phyloP scores from a whole-genome alignment of 1,140 invertebrate species.

The Magallana ariakensis region DNA sequence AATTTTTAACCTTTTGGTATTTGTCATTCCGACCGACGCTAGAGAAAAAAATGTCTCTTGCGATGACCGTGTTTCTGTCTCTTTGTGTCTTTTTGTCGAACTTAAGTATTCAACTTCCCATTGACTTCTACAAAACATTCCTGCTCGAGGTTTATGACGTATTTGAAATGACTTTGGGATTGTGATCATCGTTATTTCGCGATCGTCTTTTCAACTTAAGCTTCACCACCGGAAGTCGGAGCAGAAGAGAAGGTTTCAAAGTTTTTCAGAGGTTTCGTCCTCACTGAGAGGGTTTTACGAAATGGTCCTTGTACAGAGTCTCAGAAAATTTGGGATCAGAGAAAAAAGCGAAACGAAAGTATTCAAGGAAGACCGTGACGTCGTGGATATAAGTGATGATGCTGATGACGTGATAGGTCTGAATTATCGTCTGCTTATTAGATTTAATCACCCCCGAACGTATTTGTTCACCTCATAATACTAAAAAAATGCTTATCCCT shows the following conservation, averaged over 20 bases:
- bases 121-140: constrained; percentile 80
- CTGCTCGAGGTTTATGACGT: constrained; percentile 74
- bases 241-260: no score
- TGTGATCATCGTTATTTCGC: background rate
- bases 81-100: constrained; percentile 83
- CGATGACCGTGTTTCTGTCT: constrained; percentile 81
- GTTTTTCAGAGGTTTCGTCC: background rate
- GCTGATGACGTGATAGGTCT: background rate
- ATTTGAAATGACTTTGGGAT: constrained; percentile 18
- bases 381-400: background rate
- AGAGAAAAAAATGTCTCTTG: no score
- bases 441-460: no score
- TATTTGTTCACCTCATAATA: no score
- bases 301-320: background rate
- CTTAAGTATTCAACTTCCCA: constrained; percentile 82
- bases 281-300: background rate
- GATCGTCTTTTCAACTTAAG: no score
- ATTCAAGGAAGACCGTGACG: no score
- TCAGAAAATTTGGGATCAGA: background rate
- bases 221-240: constrained; percentile 17
- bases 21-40: no score
- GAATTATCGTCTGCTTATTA: constrained; percentile 5
- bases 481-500: no score
- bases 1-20: constrained; percentile 81
- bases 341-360: no score